These are phyloP conservation scores for Drosophila borborema DNA, from an alignment of 2,888 invertebrate species.

Conservation along the genomic window DNA sequence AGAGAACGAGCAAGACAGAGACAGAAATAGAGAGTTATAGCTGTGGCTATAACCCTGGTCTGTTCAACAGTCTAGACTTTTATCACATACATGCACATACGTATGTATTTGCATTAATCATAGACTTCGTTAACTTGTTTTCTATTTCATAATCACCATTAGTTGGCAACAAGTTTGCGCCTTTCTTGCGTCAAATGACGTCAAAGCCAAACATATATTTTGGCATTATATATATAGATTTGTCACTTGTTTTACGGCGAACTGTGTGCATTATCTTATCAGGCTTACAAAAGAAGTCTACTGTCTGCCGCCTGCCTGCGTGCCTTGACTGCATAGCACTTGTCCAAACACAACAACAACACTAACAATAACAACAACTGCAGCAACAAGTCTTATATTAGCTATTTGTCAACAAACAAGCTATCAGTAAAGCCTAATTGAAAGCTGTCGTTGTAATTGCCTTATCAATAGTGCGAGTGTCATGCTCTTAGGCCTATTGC, in stretches of 20 bases:
- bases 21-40: neutral
- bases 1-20: neutral
- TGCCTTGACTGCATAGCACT: slow-evolving; percentile 30
- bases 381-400: slow-evolving; percentile 15
- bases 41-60: slow-evolving; percentile 17
- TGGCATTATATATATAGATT: neutral
- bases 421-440: slow-evolving; percentile 14
- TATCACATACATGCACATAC: slow-evolving; percentile 7
- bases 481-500: slow-evolving; percentile 1
- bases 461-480: slow-evolving; percentile 23
- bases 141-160: slow-evolving; percentile 45
- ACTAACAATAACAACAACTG: neutral
- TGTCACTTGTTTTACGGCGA: slow-evolving; percentile 20
- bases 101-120: slow-evolving; percentile 45
- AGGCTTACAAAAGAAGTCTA: slow-evolving; percentile 20
- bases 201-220: slow-evolving; percentile 11
- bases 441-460: slow-evolving; percentile 14
- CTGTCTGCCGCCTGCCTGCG: slow-evolving; percentile 5
- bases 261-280: slow-evolving; percentile 43
- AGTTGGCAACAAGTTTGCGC: slow-evolving; percentile 55
- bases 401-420: slow-evolving; percentile 71
- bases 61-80: slow-evolving; percentile 39
- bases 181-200: slow-evolving; percentile 20
- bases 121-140: slow-evolving; percentile 16
- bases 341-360: slow-evolving; percentile 41